A percentile compares a stretch with the other conserved stretches of the same genome.
Evolutionary conservation across 2,113 vertebrate species (phyloP).

Genomic region (Tringa solitaria): DNA sequence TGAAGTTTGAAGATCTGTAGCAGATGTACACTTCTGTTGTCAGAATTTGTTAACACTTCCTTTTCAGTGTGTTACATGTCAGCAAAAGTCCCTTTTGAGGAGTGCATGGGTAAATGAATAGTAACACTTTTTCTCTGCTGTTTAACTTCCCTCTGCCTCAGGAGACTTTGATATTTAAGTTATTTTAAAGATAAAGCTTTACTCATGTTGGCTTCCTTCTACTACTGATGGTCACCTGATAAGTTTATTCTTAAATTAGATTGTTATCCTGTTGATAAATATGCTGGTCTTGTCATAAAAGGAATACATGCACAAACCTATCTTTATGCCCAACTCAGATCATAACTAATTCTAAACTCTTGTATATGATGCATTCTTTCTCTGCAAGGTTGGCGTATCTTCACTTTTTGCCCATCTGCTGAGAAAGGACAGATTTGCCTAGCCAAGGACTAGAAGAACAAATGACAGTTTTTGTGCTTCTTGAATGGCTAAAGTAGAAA

Average conservation of each 20-base stretch:
- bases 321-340: background rate
- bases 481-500: background rate
- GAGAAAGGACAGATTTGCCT: background rate
- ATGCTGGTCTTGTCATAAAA: background rate
- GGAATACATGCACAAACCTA: background rate
- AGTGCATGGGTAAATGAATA: background rate
- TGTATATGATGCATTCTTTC: background rate
- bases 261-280: background rate
- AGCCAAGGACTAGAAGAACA: background rate
- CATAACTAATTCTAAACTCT: background rate
- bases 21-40: background rate
- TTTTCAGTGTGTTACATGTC: background rate
- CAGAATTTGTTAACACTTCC: slow-evolving; percentile 12
- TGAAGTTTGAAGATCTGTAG: background rate
- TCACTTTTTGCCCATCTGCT: background rate
- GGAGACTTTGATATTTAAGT: background rate
- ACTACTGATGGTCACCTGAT: background rate
- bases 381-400: background rate
- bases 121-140: background rate
- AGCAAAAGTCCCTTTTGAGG: background rate
- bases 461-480: background rate
- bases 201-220: background rate
- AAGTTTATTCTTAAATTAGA: background rate
- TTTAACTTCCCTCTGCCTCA: background rate
- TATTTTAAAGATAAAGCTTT: background rate